A percentile compares a stretch with the other conserved stretches of the same genome.
Evolutionary conservation across 2,797 vertebrate genomes (phyloP).

Genomic region (Simalia tracyae): DNA sequence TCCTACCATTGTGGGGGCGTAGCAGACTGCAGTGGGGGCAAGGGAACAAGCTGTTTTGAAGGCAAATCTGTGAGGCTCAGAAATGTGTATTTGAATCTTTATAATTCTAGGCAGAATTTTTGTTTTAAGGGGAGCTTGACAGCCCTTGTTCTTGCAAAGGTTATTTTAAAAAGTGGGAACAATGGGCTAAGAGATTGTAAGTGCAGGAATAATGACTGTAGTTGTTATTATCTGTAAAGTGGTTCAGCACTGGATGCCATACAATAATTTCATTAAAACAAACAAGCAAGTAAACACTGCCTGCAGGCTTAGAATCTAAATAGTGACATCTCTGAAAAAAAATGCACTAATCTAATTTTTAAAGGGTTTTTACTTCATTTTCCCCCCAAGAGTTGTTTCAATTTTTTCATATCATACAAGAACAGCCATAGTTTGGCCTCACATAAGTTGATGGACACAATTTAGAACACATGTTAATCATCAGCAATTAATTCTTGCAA

Average conservation of each 20-base stretch:
- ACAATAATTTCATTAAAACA: conserved; percentile 11
- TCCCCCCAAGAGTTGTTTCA: neutral
- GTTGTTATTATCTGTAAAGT: conserved; percentile 3
- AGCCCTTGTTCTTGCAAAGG: neutral
- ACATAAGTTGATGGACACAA: conserved; percentile 2
- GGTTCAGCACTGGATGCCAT: neutral
- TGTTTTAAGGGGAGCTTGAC: neutral
- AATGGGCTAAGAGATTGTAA: neutral
- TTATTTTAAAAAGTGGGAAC: neutral
- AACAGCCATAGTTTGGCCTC: neutral
- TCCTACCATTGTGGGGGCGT: neutral
- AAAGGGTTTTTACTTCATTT: neutral
- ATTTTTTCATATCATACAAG: neutral
- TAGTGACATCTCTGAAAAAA: neutral
- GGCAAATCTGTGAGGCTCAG: neutral
- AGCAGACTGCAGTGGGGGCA: neutral
- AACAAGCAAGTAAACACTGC: conserved; percentile 4
- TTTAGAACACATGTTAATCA: conserved; percentile 24
- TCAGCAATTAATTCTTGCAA: conserved; percentile 34
- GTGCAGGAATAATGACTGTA: neutral
- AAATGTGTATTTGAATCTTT: neutral
- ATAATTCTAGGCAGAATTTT: neutral
- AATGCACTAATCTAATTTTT: neutral
- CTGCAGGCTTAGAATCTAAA: neutral
- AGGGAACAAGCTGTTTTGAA: neutral